Conservation (phyloP, 2,888 invertebrate genomes). For the Autographa gamma region DNA sequence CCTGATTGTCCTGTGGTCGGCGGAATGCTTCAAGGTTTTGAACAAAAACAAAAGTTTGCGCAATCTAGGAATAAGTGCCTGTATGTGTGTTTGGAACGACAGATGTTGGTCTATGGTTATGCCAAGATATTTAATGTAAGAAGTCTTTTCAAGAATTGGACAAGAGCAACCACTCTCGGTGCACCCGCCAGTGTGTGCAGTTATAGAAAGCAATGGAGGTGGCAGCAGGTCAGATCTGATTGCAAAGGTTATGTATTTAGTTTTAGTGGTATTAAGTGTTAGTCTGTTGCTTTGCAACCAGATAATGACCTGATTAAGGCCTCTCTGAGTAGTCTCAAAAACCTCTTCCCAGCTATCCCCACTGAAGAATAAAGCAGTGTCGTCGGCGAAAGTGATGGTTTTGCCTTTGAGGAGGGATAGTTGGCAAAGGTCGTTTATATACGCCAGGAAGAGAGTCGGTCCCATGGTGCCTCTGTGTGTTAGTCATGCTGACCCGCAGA, state of each 20-base stretch:
- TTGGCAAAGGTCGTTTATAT: neutral
- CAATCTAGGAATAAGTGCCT: no score
- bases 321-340: neutral
- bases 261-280: neutral
- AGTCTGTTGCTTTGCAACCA: neutral
- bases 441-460: neutral
- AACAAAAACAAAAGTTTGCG: no score
- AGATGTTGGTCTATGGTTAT: no score
- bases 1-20: no score
- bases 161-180: neutral
- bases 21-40: no score
- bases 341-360: neutral
- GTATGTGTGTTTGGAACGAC: no score
- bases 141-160: neutral
- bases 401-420: neutral
- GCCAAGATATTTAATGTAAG: no score
- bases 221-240: neutral
- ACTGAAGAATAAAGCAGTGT: neutral
- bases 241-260: neutral
- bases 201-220: fast-evolving
- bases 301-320: neutral
- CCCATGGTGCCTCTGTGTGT: no score
- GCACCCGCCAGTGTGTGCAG: neutral
- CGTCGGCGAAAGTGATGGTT: neutral
- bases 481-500: no score